phyloP scores from a whole-genome alignment of 2,113 vertebrate genomes.

The Petroica traversi region DNA sequence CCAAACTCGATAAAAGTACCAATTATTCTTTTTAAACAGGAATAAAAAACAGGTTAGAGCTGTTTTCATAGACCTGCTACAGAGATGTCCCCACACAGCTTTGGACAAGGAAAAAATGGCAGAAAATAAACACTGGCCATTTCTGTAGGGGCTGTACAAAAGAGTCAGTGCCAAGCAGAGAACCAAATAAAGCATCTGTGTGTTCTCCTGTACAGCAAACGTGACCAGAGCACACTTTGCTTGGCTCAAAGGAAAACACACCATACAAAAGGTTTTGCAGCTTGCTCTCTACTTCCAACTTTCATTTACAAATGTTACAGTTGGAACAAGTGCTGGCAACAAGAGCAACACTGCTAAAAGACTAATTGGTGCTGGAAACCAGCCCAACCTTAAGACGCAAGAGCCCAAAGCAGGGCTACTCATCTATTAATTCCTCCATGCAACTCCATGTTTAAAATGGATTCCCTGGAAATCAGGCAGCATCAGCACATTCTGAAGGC shows the following conservation, averaged over 20 bases:
- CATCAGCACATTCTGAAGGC: not conserved
- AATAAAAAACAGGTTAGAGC: not conserved
- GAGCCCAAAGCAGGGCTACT: not conserved
- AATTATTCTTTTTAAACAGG: not conserved
- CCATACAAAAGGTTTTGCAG: not conserved
- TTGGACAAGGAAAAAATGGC: not conserved
- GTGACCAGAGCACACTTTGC: not conserved
- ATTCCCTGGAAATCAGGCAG: not conserved
- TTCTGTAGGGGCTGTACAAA: not conserved
- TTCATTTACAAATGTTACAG: not conserved
- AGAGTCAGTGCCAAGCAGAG: not conserved
- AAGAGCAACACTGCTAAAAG: not conserved
- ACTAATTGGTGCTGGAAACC: not conserved
- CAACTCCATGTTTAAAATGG: not conserved
- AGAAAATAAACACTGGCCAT: not conserved
- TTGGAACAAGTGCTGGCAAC: not conserved
- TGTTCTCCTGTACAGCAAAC: not conserved
- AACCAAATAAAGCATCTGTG: not conserved
- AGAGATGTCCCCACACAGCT: not conserved
- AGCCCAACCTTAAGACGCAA: not conserved
- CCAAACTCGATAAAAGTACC: not conserved
- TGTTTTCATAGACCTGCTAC: not conserved
- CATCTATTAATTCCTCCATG: not conserved
- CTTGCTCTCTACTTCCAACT: not conserved
- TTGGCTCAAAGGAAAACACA: not conserved